Conservation (phyloP, 2,797 vertebrate genomes). For the Anabacerthia variegaticeps region DNA sequence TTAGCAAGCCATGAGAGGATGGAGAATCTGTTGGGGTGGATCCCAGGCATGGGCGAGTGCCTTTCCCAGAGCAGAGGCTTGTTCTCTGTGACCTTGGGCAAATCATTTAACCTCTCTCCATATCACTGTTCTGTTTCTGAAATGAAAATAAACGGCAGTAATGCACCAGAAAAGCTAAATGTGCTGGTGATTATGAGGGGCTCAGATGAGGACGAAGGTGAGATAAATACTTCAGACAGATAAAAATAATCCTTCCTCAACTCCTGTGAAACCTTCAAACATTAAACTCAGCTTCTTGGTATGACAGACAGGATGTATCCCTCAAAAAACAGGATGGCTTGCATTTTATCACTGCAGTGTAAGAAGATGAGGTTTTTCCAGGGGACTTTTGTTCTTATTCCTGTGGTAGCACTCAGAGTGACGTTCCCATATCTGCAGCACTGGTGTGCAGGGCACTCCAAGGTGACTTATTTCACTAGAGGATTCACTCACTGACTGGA, state of each 20-base stretch:
- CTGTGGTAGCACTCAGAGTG: neutral
- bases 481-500: neutral
- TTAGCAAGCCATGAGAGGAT: neutral
- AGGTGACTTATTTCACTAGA: neutral
- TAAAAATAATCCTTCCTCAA: constrained; percentile 1
- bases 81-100: constrained; percentile 13
- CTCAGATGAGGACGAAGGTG: constrained; percentile 1
- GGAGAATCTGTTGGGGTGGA: neutral
- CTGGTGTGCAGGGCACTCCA: neutral
- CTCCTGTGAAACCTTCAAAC: neutral
- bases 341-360: neutral
- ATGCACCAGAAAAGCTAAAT: neutral
- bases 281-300: neutral
- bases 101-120: neutral
- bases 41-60: neutral
- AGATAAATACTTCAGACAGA: constrained; percentile 29
- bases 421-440: neutral
- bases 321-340: neutral
- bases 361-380: neutral
- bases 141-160: constrained; percentile 30
- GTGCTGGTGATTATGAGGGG: neutral
- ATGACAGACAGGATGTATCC: neutral
- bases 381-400: neutral
- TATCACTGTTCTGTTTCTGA: neutral
- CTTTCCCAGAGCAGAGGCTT: neutral